These are phyloP conservation scores for Heliconius erato DNA, from an alignment of 2,888 invertebrate species.

Conservation along the genomic window DNA sequence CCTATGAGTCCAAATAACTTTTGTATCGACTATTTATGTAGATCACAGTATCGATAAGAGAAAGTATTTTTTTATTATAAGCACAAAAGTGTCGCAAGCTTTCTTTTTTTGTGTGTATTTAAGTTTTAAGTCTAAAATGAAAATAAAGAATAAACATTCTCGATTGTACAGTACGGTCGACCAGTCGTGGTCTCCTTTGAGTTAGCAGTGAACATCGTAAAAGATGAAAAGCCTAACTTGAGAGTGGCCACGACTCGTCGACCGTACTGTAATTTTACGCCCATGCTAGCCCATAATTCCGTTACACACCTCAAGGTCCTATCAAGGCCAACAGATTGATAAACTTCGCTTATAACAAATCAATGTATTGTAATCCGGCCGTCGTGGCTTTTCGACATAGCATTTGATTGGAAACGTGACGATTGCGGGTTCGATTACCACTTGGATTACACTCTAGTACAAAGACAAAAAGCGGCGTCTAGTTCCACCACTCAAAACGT, in stretches of 20 bases:
- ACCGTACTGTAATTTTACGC: not conserved
- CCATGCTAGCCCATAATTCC: not conserved
- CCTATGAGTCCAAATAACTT: not conserved
- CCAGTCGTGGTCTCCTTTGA: no score
- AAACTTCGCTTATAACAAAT: not conserved
- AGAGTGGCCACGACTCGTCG: no score
- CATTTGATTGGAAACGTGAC: not conserved
- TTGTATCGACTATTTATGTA: not conserved
- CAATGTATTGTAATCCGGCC: not conserved
- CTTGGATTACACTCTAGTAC: no score
- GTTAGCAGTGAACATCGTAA: no score
- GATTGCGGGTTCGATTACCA: not conserved
- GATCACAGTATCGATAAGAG: conserved; percentile 26
- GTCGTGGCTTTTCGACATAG: not conserved
- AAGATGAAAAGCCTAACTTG: no score
- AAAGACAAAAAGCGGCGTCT: not conserved
- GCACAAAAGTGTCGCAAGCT: conserved; percentile 27
- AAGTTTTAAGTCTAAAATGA: not conserved
- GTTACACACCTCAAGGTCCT: not conserved
- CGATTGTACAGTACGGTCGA: not conserved
- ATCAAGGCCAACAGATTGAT: not conserved
- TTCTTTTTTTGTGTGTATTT: conserved; percentile 14
- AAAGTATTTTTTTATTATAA: conserved; percentile 24
- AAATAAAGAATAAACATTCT: not conserved
- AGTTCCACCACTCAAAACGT: not conserved